Percentiles rank a stretch among this genome's conserved stretches.
Evolutionary conservation across 1,140 invertebrate genomes (phyloP).

Genomic region (Drosophila dunni): DNA sequence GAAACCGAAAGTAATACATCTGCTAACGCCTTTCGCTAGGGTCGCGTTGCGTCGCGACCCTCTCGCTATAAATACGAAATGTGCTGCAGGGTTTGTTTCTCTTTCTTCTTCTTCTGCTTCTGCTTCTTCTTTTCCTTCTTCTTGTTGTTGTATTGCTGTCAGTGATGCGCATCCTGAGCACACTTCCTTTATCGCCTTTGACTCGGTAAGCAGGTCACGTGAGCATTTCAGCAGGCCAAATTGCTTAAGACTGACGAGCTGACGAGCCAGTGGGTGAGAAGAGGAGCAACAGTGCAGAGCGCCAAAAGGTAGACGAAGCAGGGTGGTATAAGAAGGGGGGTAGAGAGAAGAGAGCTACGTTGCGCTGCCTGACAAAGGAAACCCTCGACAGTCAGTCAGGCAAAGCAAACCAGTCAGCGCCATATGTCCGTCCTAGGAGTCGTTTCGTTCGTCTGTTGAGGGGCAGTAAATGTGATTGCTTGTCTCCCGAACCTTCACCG

Average conservation of each 20-base stretch:
- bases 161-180: constrained; percentile 49
- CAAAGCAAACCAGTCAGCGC: constrained; percentile 12
- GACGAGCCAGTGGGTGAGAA: constrained; percentile 16
- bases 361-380: constrained; percentile 21
- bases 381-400: constrained; percentile 27
- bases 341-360: too few relatives aligned
- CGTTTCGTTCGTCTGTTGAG: constrained; percentile 29
- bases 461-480: constrained; percentile 71
- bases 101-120: background rate
- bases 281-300: background rate
- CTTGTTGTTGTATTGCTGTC: background rate
- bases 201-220: constrained; percentile 80
- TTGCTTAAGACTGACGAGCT: constrained; percentile 53
- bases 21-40: constrained; percentile 59
- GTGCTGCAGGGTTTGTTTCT: constrained; percentile 29
- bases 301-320: too few relatives aligned
- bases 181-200: constrained; percentile 54
- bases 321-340: too few relatives aligned
- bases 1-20: constrained; percentile 78
- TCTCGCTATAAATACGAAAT: constrained; percentile 56
- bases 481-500: background rate
- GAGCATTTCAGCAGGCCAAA: constrained; percentile 57
- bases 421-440: constrained; percentile 22
- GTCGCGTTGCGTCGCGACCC: constrained; percentile 22
- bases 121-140: background rate